Evolutionary conservation across 1,140 invertebrate genomes (phyloP), one percentile per base, ranked within the genome.

Genomic region (Neodiprion pinetum): DNA sequence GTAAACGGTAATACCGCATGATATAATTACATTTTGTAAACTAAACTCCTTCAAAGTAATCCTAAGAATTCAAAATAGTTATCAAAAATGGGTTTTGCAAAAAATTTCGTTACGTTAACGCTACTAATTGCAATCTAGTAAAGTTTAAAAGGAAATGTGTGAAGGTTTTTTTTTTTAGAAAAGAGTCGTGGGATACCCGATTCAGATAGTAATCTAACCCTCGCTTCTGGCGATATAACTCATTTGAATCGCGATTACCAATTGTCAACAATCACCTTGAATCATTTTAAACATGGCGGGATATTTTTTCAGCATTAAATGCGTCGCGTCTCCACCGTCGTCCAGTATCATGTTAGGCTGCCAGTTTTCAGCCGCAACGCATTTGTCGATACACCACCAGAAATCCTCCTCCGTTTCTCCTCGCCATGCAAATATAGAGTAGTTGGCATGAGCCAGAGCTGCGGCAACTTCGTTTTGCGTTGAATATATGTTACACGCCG

Each of bases 331-430:
- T 4, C 98, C 98, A 0, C 98, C 98, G 87, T 99, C 98, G 87
- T 99, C 98, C 70, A 99, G 87, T 80, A 99, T 99, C 96, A 99
- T 97, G 87, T 99, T 99, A n/a, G 98, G 97, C 82, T 98, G 96
- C 98, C 97, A 99, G 83, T 93, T 93, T 79, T 97, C 95, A 49
- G 95, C 93, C 76, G 95, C 94, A 48, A 99, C 94, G 87, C 96
- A 97, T 82, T 95, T 95, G 87, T 99, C 97, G 76, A 99, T 99
- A 82, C 97, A 98, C 97, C 97, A 99, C 98, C 98, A 99, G 89
- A 99, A 99, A 85, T 99, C 97, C 84, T 98, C 97, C 85, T 99
- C 97, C 5, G 95, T 96, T 88, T 99, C 97, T 1, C 96, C 96
- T 70, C 97, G 93, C 98, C 97, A 99, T 3, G 97, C 96, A 89